Evolutionary conservation across 2,888 invertebrate species (phyloP).

Genomic region (Augiades crinisus): DNA sequence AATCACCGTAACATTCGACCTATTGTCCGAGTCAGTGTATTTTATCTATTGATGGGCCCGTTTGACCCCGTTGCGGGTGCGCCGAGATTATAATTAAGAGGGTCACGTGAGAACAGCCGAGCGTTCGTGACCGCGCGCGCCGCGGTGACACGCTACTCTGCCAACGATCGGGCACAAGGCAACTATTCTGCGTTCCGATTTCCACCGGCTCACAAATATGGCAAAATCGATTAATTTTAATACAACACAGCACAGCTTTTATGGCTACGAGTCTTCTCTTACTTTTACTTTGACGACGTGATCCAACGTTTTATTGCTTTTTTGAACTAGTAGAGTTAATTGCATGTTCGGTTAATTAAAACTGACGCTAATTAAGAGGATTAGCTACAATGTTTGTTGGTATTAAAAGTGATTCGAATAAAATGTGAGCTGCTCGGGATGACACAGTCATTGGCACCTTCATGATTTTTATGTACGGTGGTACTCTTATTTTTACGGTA

Average conservation of each 20-base stretch:
- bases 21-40: constrained; percentile 26
- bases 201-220: constrained; percentile 36
- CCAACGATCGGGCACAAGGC: constrained; percentile 69
- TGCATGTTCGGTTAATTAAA: too few species aligned
- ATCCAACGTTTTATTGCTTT: background rate
- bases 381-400: too few species aligned
- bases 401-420: too few species aligned
- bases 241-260: background rate
- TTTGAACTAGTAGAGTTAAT: too few species aligned
- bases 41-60: constrained; percentile 35
- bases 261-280: constrained; percentile 9
- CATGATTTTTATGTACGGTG: too few species aligned
- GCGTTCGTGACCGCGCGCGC: constrained; percentile 67
- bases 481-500: too few species aligned
- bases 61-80: constrained; percentile 52
- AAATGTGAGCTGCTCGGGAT: too few species aligned
- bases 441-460: too few species aligned
- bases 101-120: constrained; percentile 63
- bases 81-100: constrained; percentile 64
- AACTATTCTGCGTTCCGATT: constrained; percentile 57
- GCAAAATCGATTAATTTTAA: constrained; percentile 27
- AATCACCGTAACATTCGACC: constrained; percentile 27
- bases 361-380: too few species aligned
- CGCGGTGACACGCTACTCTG: constrained; percentile 65
- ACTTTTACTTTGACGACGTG: constrained; percentile 8